A percentile compares a stretch with the other conserved stretches of the same genome.
phyloP scores from a whole-genome alignment of 2,113 vertebrate genomes.

The Oostethus manadensis region DNA sequence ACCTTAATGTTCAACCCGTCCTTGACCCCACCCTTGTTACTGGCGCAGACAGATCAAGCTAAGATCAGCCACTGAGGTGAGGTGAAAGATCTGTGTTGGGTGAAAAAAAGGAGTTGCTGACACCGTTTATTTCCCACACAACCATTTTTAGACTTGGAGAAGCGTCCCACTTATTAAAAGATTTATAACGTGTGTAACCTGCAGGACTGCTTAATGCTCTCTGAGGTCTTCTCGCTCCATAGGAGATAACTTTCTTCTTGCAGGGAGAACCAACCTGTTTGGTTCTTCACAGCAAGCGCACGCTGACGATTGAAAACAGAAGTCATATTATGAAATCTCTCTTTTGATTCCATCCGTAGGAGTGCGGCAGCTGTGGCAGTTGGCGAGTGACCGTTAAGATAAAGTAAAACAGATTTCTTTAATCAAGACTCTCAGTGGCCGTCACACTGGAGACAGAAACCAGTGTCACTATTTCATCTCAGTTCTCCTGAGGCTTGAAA shows the following conservation, averaged over 20 bases:
- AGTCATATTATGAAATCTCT: slow-evolving; percentile 24
- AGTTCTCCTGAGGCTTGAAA: slow-evolving; percentile 39
- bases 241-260: background rate
- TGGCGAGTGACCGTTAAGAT: slow-evolving; percentile 25
- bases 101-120: slow-evolving; percentile 23
- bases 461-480: slow-evolving; percentile 27
- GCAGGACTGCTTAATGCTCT: background rate
- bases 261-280: slow-evolving; percentile 21
- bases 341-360: slow-evolving; percentile 18
- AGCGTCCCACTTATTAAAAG: background rate
- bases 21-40: slow-evolving; percentile 19
- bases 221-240: background rate
- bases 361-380: slow-evolving; percentile 24
- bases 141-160: slow-evolving; percentile 13
- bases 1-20: slow-evolving; percentile 33
- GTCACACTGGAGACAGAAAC: slow-evolving; percentile 21
- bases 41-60: slow-evolving; percentile 5
- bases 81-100: slow-evolving; percentile 18
- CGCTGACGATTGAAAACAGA: slow-evolving; percentile 26
- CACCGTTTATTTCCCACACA: slow-evolving; percentile 16
- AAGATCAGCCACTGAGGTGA: slow-evolving; percentile 29
- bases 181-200: slow-evolving; percentile 9
- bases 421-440: slow-evolving; percentile 25
- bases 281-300: slow-evolving; percentile 23
- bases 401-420: slow-evolving; percentile 53